Base-by-base conservation (phyloP, 2,888 invertebrate species). In the Amphipyra tragopoginis region DNA sequence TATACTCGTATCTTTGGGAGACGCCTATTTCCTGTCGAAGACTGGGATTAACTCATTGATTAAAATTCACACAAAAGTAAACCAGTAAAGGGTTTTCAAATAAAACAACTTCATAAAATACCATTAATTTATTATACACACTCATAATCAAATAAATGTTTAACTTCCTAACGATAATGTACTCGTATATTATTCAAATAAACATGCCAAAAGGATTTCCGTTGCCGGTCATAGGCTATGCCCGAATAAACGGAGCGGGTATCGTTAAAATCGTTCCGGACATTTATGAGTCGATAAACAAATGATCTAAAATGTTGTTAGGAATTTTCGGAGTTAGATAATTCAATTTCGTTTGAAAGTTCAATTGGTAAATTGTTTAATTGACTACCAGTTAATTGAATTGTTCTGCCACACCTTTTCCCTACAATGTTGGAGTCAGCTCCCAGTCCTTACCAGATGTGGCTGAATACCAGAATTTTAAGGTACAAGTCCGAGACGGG, bases 191-290 rank as follows among this genome's bases (percentile, higher is more conserved):
- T 38, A 63, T 38, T 39, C 51, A 38, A 44, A 63, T 44, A 51
- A 51, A 61, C 44, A 39, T 39, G 38, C 38, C 51, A 64, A 64
- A 64, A 63, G 13, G 34, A 64, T 53, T 62, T 62, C 39, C 45
- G 62, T 45, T 52, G 7, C 60, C 51, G 63, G 62, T 13, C 15
- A 49, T 40, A 9, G n/a, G 14, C 14, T 26, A 21, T n/a, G 14
- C 33, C 5, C 13, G 42, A 26, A 44, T 63, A 51, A 63, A 63
- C 64, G 14, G 34, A n/a, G 11, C 0, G 63, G 21, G n/a, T 34
- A 43, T 51, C 13, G 14, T 14, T 40, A 21, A 15, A 33, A 48
- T 48, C 36, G 34, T 5, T 48, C 15, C 10, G 2, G 8, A 15
- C 11, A 34, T 38, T 49, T 61, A 38, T 38, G 50, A 33, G 4